A percentile compares a stretch with the other conserved stretches of the same genome.
phyloP scores from a whole-genome alignment of 1,140 invertebrate genomes.

The Choristoneura fumiferana region DNA sequence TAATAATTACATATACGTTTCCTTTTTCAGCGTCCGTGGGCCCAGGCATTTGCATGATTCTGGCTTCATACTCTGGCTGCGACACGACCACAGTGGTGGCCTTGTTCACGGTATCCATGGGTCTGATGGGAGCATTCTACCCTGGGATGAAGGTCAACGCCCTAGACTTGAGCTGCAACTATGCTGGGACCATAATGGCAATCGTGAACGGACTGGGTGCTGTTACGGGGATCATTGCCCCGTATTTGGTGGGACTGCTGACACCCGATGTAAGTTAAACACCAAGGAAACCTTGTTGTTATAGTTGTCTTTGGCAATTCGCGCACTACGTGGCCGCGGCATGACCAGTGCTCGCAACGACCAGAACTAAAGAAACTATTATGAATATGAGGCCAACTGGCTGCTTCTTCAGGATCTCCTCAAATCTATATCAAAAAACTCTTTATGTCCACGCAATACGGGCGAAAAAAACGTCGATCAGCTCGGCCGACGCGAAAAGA shows the following conservation, averaged over 20 bases:
- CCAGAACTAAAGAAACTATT: no score
- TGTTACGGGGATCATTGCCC: constrained; percentile 85
- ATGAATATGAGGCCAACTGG: no score
- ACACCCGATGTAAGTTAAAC: constrained; percentile 83
- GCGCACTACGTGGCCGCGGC: no score
- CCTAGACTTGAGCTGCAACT: constrained; percentile 88
- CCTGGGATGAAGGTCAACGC: constrained; percentile 86
- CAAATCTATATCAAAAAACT: no score
- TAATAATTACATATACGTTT: constrained; percentile 19
- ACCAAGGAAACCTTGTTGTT: no score
- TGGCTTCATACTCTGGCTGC: constrained; percentile 82
- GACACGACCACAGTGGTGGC: constrained; percentile 80
- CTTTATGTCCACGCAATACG: no score
- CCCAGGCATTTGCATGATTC: constrained; percentile 79
- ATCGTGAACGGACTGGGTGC: constrained; percentile 88
- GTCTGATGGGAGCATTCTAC: constrained; percentile 85
- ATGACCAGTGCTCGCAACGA: no score
- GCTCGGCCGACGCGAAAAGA: no score
- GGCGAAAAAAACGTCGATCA: no score
- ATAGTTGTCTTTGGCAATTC: neutral
- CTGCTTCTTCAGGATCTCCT: no score
- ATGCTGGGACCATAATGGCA: constrained; percentile 88
- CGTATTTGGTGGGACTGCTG: constrained; percentile 87
- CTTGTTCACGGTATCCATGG: constrained; percentile 85
- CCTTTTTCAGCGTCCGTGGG: constrained; percentile 74